phyloP scores from a whole-genome alignment of 2,888 invertebrate genomes.

The Rhingia rostrata region DNA sequence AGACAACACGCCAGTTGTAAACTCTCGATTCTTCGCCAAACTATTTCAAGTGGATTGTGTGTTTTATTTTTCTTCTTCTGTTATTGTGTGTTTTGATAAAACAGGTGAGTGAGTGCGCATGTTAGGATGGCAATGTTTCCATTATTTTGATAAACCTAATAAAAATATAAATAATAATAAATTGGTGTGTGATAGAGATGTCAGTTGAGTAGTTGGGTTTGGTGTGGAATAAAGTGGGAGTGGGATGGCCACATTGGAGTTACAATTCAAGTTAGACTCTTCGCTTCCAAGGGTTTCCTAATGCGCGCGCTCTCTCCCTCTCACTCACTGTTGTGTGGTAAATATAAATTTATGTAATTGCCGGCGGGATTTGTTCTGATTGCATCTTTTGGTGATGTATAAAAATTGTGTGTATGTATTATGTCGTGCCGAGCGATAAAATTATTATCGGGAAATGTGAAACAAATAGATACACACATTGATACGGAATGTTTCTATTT shows the following conservation, averaged over 20 bases:
- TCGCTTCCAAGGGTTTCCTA: conserved; percentile 19
- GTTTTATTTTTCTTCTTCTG: conserved; percentile 50
- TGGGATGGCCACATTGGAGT: background rate
- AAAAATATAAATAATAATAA: conserved; percentile 72
- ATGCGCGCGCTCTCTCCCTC: conserved; percentile 12
- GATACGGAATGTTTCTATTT: conserved; percentile 16
- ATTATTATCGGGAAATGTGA: conserved; percentile 25
- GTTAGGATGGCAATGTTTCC: conserved; percentile 49
- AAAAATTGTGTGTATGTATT: conserved; percentile 11
- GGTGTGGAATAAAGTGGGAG: conserved; percentile 2
- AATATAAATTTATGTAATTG: conserved; percentile 69
- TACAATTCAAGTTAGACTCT: background rate
- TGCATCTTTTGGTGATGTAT: conserved; percentile 26
- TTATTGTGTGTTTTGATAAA: conserved; percentile 61
- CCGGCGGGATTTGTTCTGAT: conserved; percentile 70
- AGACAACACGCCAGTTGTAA: conserved; percentile 45
- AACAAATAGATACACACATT: conserved; percentile 38
- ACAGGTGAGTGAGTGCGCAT: conserved; percentile 66
- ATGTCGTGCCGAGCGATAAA: conserved; percentile 16
- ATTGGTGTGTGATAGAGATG: conserved; percentile 47
- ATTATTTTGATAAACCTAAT: conserved; percentile 53
- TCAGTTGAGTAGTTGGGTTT: background rate
- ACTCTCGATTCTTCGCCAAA: conserved; percentile 46
- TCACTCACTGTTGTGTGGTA: conserved; percentile 17
- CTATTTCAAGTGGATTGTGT: conserved; percentile 43